phyloP scores from a whole-genome alignment of 92 coral and sea anemone species.

The Porites divaricata region DNA sequence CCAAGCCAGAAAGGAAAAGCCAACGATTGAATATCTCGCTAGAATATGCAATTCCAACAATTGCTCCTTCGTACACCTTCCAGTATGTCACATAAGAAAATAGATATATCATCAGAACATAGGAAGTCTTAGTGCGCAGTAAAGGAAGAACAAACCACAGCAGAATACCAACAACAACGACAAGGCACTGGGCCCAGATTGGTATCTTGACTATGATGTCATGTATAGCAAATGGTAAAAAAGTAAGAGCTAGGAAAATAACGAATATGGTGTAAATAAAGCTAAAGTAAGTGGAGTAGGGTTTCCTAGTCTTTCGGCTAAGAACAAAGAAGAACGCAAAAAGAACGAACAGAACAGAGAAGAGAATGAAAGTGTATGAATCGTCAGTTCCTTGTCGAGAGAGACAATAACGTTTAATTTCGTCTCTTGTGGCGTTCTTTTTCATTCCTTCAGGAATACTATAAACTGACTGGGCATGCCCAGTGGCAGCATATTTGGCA shows the following conservation, averaged over 20 bases:
- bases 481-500: background rate
- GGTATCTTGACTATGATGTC: slow-evolving; percentile 40
- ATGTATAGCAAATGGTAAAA: slow-evolving; percentile 47
- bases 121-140: slow-evolving; percentile 20
- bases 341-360: slow-evolving; percentile 17
- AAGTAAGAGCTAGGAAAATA: slow-evolving; percentile 35
- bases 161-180: slow-evolving; percentile 1
- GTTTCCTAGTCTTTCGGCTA: background rate
- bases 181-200: slow-evolving; percentile 1
- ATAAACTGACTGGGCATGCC: background rate
- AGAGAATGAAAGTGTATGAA: slow-evolving; percentile 16
- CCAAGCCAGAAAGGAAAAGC: slow-evolving; percentile 4
- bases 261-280: background rate
- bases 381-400: slow-evolving; percentile 2
- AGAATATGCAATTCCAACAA: background rate
- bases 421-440: background rate
- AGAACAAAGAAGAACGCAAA: slow-evolving; percentile 29
- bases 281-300: slow-evolving; percentile 2
- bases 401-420: background rate
- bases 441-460: background rate
- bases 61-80: slow-evolving; percentile 28
- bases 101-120: slow-evolving; percentile 18
- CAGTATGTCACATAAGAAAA: slow-evolving; percentile 46
- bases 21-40: background rate
- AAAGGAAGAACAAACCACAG: slow-evolving; percentile 51